A percentile compares a stretch with the other conserved stretches of the same genome.
These are phyloP conservation scores for Acanthopleura granulata DNA, from an alignment of 2,888 invertebrate species.

Conservation along the genomic window DNA sequence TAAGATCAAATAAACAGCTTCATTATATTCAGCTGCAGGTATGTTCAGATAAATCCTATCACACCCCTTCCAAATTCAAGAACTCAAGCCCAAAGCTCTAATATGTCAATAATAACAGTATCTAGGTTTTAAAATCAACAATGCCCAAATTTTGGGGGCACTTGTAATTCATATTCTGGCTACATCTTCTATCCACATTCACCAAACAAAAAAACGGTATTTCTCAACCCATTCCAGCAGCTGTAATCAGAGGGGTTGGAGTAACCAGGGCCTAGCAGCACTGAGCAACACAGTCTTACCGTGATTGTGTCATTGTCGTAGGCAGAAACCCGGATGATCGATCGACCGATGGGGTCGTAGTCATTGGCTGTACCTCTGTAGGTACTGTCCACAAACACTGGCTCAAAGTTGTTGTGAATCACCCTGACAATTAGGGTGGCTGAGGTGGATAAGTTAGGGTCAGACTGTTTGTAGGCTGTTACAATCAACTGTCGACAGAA, in stretches of 20 bases:
- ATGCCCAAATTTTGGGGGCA: too few species aligned
- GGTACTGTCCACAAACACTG: conserved; percentile 1
- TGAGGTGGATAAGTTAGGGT: conserved; percentile 6
- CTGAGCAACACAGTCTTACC: not conserved
- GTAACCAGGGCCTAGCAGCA: not conserved
- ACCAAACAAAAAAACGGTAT: too few species aligned
- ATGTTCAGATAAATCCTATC: too few species aligned
- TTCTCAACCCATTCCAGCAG: too few species aligned
- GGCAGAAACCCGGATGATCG: not conserved
- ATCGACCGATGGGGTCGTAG: not conserved
- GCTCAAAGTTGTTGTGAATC: not conserved
- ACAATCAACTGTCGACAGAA: conserved; percentile 3
- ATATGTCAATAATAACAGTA: too few species aligned
- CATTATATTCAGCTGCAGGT: too few species aligned
- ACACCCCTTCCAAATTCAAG: too few species aligned
- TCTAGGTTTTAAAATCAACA: too few species aligned
- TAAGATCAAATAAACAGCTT: too few species aligned
- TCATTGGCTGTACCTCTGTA: not conserved
- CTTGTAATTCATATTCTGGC: too few species aligned
- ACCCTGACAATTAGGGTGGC: not conserved
- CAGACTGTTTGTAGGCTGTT: conserved; percentile 5
- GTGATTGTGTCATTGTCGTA: conserved; percentile 9
- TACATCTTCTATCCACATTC: too few species aligned
- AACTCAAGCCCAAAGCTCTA: too few species aligned
- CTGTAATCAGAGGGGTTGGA: not conserved